Evolutionary conservation across 2,888 invertebrate species (phyloP), one percentile per base, ranked within the genome.

Genomic region (Piscicola geometra): DNA sequence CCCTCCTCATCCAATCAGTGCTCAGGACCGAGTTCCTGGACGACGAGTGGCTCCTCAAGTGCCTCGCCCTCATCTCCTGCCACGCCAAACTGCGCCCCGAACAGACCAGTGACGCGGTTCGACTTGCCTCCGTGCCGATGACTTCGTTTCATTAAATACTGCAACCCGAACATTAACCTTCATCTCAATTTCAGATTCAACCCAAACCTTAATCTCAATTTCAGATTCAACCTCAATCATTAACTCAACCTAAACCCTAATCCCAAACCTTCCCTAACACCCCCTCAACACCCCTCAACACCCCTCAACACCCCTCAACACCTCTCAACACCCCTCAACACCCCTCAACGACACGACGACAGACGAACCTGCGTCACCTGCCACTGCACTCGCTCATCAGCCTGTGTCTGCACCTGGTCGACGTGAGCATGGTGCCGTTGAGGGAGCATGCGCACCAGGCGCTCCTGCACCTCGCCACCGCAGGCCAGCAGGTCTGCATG

Each of bases 361-460:
- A 85, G 85, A 88, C 89, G 81, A 90, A 92, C 85, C 93, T 94
- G 0, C 88, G 89, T 77, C 89, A 92, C 81, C 88, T 94, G 83
- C 95, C 95, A 2, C 88, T 92, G 52, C 89, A 90, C 81, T 90
- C 92, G 83, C 91, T 96, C 89, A 90, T 94, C 82, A 88, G 90
- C 68, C 86, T 93, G 75, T 88, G 95, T 56, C 89, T 94, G 76
- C 76, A 81, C 28, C 79, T 83, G 25, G 81, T 84, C 25, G 81
- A 81, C 12, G 80, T 80, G 15, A 67, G 78, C 21, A 75, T 78
- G 2, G 79, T 81, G 9, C 81, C 81, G 21, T 70, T 83, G 28
- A 21, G 18, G 35, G 25, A 64, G 30, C 60, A 73, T 15, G 60
- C 73, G 15, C 93, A 93, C 85, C 90, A 91, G 9, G 90, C 91